Evolutionary conservation across 2,888 invertebrate species (phyloP), one percentile per base, ranked within the genome.

Genomic region (Ramazzottius varieornatus): DNA sequence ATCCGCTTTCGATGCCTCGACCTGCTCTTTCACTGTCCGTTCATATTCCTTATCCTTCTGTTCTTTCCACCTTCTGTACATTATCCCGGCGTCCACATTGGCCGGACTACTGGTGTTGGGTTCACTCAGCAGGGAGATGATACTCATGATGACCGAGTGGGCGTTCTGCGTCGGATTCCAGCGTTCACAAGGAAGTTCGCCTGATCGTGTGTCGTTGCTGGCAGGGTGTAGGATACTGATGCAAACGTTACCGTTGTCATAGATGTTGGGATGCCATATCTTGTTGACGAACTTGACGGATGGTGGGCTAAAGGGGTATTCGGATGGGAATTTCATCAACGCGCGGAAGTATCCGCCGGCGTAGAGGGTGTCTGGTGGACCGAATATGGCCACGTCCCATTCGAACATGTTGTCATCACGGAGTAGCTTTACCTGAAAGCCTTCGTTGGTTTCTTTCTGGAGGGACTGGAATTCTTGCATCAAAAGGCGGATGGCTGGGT

Each of bases 161-260:
- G 98, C 96, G 74, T 90, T 96, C 80, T 99, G 98, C 70, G 98
- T 99, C 66, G 98, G 98, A 82, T 99, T 99, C 98, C 98, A 98
- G 77, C 98, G 85, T 79, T 98, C 98, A 79, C 94, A 96, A 0
- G 98, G 93, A 73, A 96, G 78, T 78, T 98, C 98, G 33, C 98
- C 98, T 72, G 92, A 93, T 75, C 96, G 96, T 46, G 98, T 96
- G 79, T 99, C 98, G 78, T 99, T 96, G 66, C 94, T 86, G 29
- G 98, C 96, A 67, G 98, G 94, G 78, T 99, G 98, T 68, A 98
- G 82, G 76, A 99, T 99, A 71, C 94, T 94, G 81, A 98, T 98
- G 80, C 98, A 98, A 67, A 99, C 82, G 78, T 99, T 96, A 64
- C 98, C 98, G 78, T 96, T 98, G 88, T 96, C 96, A 80, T 99